Percentiles rank a stretch among this genome's conserved stretches.
phyloP scores from a whole-genome alignment of 2,113 vertebrate species.

The Enhydra lutris region DNA sequence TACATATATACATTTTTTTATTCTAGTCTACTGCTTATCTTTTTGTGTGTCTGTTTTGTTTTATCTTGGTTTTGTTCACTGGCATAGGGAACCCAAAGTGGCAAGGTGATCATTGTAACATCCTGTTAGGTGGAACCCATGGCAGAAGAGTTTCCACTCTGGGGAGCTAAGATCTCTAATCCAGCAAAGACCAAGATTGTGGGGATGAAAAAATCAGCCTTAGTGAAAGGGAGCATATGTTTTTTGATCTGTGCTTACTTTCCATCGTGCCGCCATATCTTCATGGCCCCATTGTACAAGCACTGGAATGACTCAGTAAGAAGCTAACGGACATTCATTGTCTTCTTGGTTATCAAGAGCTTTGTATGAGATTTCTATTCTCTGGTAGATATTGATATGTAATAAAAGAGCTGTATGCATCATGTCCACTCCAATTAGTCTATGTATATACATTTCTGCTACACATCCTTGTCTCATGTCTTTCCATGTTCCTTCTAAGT shows the following conservation, averaged over 20 bases:
- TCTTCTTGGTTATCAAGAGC: background rate
- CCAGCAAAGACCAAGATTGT: background rate
- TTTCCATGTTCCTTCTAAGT: background rate
- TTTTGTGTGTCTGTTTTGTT: background rate
- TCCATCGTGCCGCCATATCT: background rate
- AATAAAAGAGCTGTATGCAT: background rate
- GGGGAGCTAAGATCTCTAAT: background rate
- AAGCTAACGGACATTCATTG: background rate
- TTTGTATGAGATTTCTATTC: background rate
- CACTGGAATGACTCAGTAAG: background rate
- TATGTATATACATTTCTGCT: background rate
- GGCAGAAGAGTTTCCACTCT: background rate
- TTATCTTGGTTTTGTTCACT: background rate
- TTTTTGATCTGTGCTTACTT: background rate
- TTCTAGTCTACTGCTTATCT: background rate
- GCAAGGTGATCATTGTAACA: background rate
- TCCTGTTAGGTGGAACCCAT: background rate
- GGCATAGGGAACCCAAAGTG: background rate
- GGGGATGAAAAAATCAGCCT: background rate
- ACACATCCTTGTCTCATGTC: background rate
- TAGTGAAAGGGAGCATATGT: background rate
- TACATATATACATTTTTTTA: background rate
- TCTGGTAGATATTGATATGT: background rate
- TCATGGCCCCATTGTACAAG: background rate
- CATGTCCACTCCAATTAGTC: background rate